Evolutionary conservation across 2,113 vertebrate genomes (phyloP).

Genomic region (Xiphorhynchus elegans): DNA sequence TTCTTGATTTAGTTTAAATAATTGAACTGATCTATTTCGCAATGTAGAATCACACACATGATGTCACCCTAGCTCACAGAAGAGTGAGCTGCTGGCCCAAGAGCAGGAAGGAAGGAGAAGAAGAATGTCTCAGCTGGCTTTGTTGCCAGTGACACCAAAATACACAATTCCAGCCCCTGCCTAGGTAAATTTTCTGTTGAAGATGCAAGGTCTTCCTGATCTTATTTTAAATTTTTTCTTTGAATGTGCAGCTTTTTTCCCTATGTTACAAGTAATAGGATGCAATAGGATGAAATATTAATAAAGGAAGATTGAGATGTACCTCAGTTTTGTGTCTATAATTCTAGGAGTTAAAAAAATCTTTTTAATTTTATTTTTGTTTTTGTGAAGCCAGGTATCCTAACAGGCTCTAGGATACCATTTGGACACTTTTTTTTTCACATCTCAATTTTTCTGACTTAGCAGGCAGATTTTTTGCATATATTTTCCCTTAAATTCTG

Average conservation of each 20-base stretch:
- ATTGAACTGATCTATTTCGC: neutral
- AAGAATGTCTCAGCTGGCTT: neutral
- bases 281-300: neutral
- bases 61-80: neutral
- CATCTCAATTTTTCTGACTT: neutral
- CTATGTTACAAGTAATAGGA: neutral
- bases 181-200: neutral
- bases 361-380: neutral
- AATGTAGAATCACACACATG: accelerated
- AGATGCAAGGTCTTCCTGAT: neutral
- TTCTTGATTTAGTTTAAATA: neutral
- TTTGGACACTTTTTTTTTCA: neutral
- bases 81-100: accelerated
- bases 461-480: neutral
- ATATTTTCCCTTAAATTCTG: neutral
- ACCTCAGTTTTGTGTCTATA: neutral
- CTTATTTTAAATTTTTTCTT: neutral
- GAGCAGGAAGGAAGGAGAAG: neutral
- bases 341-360: neutral
- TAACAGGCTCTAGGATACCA: neutral
- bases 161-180: neutral
- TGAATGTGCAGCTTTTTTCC: neutral
- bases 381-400: neutral
- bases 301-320: neutral
- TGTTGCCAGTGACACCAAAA: neutral